Evolutionary conservation across 2,797 vertebrate species (phyloP), one percentile per base, ranked within the genome.

Genomic region (Phalloptychus januarius): DNA sequence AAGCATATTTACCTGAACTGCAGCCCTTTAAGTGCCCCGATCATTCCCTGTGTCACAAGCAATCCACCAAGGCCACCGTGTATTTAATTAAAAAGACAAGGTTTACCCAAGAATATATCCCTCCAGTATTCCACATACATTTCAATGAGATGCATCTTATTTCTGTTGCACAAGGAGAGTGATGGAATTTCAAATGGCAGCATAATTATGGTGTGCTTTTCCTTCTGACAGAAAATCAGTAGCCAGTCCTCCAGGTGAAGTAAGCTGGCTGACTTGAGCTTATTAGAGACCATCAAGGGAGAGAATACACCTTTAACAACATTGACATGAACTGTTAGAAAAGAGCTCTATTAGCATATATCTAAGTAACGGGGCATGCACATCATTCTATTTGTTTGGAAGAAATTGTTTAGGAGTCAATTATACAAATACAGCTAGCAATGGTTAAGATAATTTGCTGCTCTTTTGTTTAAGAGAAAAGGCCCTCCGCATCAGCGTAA

Each of bases 1-100:
- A 88, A 87, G 87, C 80, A 90, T 92, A 90, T 94, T 94, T 92
- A 92, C 88, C 88, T 91, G 88, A 91, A 92, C 91, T 74, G 71
- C 84, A 84, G 91, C 92, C 91, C 90, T 93, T 83, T 92, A 88
- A 91, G 91, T 91, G 93, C 94, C 93, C 93, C 79, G 81, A 92
- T 94, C 92, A 91, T 93, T 93, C 87, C 91, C 91, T 56, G 93
- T 93, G 93, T 94, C 94, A 95, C 88, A 90, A 89, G 88, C 90
- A 91, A 94, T 95, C 90, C 91, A 75, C 89, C 89, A 89, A 94
- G 95, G 94, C 91, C 93, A 93, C 84, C 40, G 61, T 56, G 87
- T 92, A 89, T 94, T 95, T 95, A 95, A 95, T 95, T 95, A 95
- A 94, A 95, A 93, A 94, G 91, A 93, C 92, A 90, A 93, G 91